These are phyloP conservation scores for Homarus gammarus DNA, from an alignment of 2,888 invertebrate genomes.

Conservation along the genomic window DNA sequence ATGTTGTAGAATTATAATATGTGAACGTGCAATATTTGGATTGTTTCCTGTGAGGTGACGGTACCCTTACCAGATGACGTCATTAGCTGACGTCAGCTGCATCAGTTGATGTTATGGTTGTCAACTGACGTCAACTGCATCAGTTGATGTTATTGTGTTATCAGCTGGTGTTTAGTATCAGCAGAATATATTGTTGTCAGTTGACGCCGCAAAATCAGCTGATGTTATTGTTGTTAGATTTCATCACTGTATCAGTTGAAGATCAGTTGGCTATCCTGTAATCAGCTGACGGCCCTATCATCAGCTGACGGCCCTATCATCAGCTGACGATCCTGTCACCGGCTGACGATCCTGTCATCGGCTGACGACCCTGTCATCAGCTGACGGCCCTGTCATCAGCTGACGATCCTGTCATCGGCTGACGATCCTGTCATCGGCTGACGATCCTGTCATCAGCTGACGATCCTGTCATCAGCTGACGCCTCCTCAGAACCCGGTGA, in stretches of 20 bases:
- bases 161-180: too few relatives aligned
- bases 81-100: too few relatives aligned
- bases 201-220: too few relatives aligned
- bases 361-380: not conserved
- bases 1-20: not conserved
- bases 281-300: not conserved
- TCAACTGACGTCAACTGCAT: not conserved
- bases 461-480: too few relatives aligned
- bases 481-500: not conserved
- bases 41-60: slow-evolving; percentile 2
- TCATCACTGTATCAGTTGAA: not conserved
- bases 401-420: not conserved
- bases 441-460: not conserved
- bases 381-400: not conserved
- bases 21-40: slow-evolving; percentile 23
- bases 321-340: too few relatives aligned
- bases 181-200: too few relatives aligned
- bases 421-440: not conserved
- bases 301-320: not conserved
- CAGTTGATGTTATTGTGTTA: not conserved
- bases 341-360: not conserved
- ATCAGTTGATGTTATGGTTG: too few relatives aligned
- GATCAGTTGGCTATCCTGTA: not conserved
- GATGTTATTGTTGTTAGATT: not conserved
- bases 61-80: not conserved